Conservation (phyloP, 2,113 vertebrate genomes). For the Mustela lutreola region DNA sequence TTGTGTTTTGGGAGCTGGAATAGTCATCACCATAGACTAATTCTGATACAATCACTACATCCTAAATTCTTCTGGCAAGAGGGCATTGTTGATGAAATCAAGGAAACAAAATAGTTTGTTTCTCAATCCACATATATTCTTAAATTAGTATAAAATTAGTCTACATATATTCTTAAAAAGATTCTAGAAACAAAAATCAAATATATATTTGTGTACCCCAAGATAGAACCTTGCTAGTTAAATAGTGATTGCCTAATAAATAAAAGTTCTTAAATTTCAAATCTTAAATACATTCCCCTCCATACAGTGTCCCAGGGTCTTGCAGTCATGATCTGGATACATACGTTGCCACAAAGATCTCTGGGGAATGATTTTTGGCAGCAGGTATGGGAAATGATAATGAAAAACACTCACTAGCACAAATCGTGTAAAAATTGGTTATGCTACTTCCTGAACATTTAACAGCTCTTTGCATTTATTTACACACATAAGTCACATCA, state of each 20-base stretch:
- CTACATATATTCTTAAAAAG: not conserved
- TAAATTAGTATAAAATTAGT: constrained; percentile 1
- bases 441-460: constrained; percentile 62
- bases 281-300: not conserved
- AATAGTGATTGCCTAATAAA: constrained; percentile 37
- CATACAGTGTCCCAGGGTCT: rapidly evolving
- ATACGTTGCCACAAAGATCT: constrained; percentile 58
- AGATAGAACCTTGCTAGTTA: constrained; percentile 70
- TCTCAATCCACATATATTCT: not conserved
- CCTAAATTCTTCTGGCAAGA: constrained; percentile 67
- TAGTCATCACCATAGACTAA: constrained; percentile 44
- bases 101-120: constrained; percentile 52
- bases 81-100: constrained; percentile 59
- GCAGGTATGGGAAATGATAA: constrained; percentile 43
- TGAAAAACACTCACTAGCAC: not conserved
- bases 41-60: constrained; percentile 62
- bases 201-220: constrained; percentile 19
- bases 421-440: constrained; percentile 74
- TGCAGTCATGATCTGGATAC: constrained; percentile 15
- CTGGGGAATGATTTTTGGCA: constrained; percentile 57
- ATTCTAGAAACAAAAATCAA: constrained; percentile 52
- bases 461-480: constrained; percentile 62
- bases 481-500: constrained; percentile 50
- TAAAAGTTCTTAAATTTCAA: constrained; percentile 63
- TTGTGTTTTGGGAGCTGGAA: constrained; percentile 62